Percentiles rank a stretch among this genome's conserved stretches.
These are phyloP conservation scores for Collichthys lucidus DNA, from an alignment of 2,113 vertebrate species.

Conservation along the genomic window DNA sequence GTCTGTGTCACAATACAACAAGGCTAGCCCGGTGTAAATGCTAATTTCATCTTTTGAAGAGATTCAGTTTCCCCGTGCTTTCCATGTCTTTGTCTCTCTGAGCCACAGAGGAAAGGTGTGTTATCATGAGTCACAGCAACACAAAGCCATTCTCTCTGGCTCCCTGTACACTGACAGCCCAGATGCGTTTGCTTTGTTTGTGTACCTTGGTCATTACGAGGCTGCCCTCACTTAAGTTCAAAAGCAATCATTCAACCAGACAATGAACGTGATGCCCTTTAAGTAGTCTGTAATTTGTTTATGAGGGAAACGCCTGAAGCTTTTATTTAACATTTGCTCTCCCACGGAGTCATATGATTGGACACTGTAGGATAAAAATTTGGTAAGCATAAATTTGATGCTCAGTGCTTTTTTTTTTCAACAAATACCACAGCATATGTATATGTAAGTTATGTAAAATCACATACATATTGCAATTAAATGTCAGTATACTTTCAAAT, in stretches of 20 bases:
- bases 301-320: slow-evolving; percentile 46
- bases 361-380: not conserved
- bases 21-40: slow-evolving; percentile 59
- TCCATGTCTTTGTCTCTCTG: slow-evolving; percentile 51
- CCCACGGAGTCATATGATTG: slow-evolving; percentile 3
- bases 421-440: not conserved
- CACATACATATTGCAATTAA: not conserved
- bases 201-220: slow-evolving; percentile 52
- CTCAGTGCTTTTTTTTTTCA: slow-evolving; percentile 15
- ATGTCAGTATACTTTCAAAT: slow-evolving; percentile 16
- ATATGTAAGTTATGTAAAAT: slow-evolving; percentile 2
- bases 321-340: slow-evolving; percentile 40
- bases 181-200: slow-evolving; percentile 69
- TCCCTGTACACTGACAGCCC: slow-evolving; percentile 45
- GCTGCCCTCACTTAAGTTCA: slow-evolving; percentile 47
- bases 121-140: slow-evolving; percentile 67
- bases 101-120: slow-evolving; percentile 53
- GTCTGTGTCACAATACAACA: slow-evolving; percentile 58
- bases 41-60: slow-evolving; percentile 75
- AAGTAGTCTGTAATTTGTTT: slow-evolving; percentile 54
- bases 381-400: not conserved
- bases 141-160: slow-evolving; percentile 63
- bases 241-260: slow-evolving; percentile 60
- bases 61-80: slow-evolving; percentile 50
- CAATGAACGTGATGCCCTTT: slow-evolving; percentile 61